These are phyloP conservation scores for Steatocranus sp. DNA, from an alignment of 2,797 vertebrate genomes.

Conservation along the genomic window DNA sequence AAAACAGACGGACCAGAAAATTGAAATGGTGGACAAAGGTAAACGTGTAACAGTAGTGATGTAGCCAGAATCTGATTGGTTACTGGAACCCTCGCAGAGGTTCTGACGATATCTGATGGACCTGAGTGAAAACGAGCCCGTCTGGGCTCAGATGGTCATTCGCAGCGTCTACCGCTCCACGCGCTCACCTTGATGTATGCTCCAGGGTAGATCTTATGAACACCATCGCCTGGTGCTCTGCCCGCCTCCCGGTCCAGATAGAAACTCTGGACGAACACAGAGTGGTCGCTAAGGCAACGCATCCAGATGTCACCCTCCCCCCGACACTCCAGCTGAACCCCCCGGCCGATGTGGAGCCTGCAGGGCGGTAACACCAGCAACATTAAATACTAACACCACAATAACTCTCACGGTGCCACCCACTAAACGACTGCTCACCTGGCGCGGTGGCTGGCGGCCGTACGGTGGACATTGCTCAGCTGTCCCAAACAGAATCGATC, in stretches of 20 bases:
- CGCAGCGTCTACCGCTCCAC: neutral
- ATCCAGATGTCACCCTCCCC: conserved; percentile 74
- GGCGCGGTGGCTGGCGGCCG: conserved; percentile 63
- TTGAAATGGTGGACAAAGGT: neutral
- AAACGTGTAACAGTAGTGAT: neutral
- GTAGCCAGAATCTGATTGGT: neutral
- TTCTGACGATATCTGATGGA: neutral
- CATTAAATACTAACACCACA: neutral
- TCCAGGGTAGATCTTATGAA: conserved; percentile 77
- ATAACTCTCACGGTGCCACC: neutral
- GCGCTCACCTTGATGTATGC: conserved; percentile 69
- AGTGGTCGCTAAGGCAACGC: conserved; percentile 72
- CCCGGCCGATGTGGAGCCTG: conserved; percentile 71
- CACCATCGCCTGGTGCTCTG: conserved; percentile 70
- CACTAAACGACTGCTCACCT: conserved; percentile 24
- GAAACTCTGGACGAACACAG: conserved; percentile 73
- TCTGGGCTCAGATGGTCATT: neutral
- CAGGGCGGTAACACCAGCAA: neutral
- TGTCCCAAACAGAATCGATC: conserved; percentile 74
- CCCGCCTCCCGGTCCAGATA: conserved; percentile 75
- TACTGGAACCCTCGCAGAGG: neutral
- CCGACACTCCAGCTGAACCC: conserved; percentile 70
- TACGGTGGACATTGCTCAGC: conserved; percentile 75
- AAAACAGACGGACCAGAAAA: neutral
- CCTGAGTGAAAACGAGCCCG: neutral